Percentiles rank a stretch among this genome's conserved stretches.
Evolutionary conservation across 2,797 vertebrate genomes (phyloP).

Genomic region (Salmo trutta): DNA sequence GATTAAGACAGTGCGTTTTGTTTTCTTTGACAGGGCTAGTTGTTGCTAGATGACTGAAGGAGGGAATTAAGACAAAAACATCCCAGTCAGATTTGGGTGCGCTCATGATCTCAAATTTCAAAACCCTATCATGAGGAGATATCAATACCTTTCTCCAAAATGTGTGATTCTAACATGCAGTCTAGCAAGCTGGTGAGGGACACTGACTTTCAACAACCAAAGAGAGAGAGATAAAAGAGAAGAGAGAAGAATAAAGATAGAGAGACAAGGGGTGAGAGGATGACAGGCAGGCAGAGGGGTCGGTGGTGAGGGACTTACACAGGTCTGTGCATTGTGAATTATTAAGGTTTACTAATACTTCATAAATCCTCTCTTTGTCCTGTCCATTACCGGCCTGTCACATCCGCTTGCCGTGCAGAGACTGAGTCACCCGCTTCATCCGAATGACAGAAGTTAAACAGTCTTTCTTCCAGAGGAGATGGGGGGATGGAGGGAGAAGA

Average conservation of each 20-base stretch:
- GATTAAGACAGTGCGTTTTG: constrained; percentile 28
- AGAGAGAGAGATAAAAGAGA: neutral
- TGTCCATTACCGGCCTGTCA: constrained; percentile 81
- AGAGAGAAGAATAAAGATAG: too few species aligned
- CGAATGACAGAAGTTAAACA: constrained; percentile 82
- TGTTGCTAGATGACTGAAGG: neutral
- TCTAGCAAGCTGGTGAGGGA: neutral
- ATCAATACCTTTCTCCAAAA: neutral
- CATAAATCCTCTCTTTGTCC: constrained; percentile 78
- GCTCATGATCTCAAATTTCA: neutral
- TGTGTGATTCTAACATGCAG: neutral
- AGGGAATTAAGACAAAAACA: neutral
- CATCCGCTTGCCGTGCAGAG: constrained; percentile 65
- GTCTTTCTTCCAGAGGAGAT: constrained; percentile 67
- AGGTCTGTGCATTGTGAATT: constrained; percentile 73
- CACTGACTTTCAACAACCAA: neutral
- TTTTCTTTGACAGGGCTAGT: constrained; percentile 31
- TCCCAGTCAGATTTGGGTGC: neutral
- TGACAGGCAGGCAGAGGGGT: constrained; percentile 24
- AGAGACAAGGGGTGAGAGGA: neutral
- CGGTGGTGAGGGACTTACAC: constrained; percentile 13
- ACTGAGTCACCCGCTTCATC: constrained; percentile 73
- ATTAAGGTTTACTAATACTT: constrained; percentile 84
- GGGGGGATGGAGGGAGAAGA: constrained; percentile 30
- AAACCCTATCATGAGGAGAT: neutral